These are phyloP conservation scores for Caranx melampygus DNA, from an alignment of 2,113 vertebrate genomes.

Conservation along the genomic window DNA sequence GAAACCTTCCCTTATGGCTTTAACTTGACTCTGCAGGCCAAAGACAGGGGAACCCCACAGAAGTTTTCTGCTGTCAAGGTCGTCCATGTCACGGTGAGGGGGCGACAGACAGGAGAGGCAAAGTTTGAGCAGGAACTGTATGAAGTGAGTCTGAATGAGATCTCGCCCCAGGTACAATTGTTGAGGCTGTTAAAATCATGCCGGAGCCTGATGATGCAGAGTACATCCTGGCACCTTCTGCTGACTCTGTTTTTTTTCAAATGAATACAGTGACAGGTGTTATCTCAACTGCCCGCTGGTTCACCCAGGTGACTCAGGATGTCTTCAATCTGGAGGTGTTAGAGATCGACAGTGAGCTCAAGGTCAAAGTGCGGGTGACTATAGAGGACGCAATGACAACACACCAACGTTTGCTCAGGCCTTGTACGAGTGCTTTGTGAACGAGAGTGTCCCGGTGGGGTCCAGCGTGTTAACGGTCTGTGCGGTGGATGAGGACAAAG, in stretches of 20 bases:
- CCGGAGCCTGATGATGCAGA: conserved; percentile 89
- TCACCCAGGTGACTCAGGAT: conserved; percentile 88
- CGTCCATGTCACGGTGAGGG: conserved; percentile 85
- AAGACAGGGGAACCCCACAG: conserved; percentile 91
- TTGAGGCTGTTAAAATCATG: conserved; percentile 87
- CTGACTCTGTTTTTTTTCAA: conserved; percentile 88
- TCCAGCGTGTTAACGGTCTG: conserved; percentile 88
- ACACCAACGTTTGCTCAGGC: conserved; percentile 90
- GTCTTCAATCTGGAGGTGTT: conserved; percentile 88
- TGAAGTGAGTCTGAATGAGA: conserved; percentile 90
- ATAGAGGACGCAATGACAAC: conserved; percentile 94
- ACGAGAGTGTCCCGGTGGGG: conserved; percentile 91
- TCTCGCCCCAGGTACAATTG: conserved; percentile 93
- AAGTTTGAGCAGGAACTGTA: conserved; percentile 90
- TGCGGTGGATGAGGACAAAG: conserved; percentile 90
- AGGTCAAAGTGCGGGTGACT: conserved; percentile 85
- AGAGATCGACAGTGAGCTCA: conserved; percentile 84
- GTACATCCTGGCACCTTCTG: conserved; percentile 87
- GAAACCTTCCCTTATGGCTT: conserved; percentile 87
- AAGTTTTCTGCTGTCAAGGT: conserved; percentile 87
- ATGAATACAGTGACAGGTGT: conserved; percentile 92
- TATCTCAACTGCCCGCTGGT: conserved; percentile 88
- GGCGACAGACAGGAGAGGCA: conserved; percentile 75
- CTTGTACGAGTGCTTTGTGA: conserved; percentile 90
- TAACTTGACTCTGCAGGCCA: conserved; percentile 95